Evolutionary conservation across 2,888 invertebrate species (phyloP).

Genomic region (Ashinkailepas kermadecensis): DNA sequence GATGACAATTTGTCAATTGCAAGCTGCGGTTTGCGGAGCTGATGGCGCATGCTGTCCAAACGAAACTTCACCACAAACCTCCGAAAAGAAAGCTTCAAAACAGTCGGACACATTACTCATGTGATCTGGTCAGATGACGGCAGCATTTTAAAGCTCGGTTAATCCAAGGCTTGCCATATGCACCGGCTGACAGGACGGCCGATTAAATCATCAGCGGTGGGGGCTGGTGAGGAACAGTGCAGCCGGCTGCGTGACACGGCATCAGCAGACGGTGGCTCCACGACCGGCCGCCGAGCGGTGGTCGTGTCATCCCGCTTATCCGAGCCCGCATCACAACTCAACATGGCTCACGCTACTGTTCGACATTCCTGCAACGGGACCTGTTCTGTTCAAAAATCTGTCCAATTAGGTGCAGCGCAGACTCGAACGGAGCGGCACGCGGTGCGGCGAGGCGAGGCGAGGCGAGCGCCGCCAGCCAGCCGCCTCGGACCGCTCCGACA

Average conservation of each 20-base stretch:
- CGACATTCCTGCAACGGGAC: conserved; percentile 14
- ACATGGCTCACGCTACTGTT: not conserved
- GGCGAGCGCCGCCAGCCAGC: not conserved
- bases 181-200: not conserved
- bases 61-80: no score
- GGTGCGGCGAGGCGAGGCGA: not conserved
- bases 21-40: no score
- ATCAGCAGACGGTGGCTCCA: not conserved
- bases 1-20: no score
- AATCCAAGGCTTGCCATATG: conserved; percentile 5
- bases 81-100: no score
- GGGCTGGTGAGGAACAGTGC: not conserved
- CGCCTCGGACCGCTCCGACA: no score
- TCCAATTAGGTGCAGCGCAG: not conserved
- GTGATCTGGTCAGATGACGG: no score
- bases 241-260: not conserved
- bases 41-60: no score
- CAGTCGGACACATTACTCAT: no score
- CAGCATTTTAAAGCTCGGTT: not conserved
- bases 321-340: not conserved
- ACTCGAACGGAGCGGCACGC: not conserved
- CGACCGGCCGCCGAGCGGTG: not conserved
- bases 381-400: not conserved
- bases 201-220: conserved; percentile 5
- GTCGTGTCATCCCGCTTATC: not conserved